Conservation (phyloP, 2,113 vertebrate genomes). For the Thalassoma bifasciatum region DNA sequence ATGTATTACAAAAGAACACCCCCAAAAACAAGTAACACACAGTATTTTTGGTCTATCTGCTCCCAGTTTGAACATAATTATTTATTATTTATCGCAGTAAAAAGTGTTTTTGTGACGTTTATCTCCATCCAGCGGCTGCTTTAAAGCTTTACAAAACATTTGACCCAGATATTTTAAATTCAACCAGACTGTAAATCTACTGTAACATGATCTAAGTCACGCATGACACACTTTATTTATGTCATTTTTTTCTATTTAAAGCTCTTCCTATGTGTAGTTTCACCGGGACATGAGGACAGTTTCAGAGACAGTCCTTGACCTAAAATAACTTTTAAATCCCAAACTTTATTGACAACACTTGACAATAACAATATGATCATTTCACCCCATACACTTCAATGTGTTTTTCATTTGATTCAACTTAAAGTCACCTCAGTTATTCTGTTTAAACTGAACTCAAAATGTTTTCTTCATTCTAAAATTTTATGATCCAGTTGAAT, state of each 20-base stretch:
- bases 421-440: too few species aligned
- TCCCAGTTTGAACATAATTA: neutral
- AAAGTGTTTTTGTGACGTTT: neutral
- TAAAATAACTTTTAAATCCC: neutral
- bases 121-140: neutral
- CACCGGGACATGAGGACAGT: neutral
- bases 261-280: neutral
- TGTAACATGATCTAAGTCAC: neutral
- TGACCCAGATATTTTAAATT: neutral
- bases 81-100: neutral
- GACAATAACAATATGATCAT: too few species aligned
- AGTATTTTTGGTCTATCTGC: too few species aligned
- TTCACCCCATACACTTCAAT: too few species aligned
- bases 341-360: conserved; percentile 19
- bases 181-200: neutral
- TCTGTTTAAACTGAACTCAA: too few species aligned
- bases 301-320: neutral
- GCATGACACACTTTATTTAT: neutral
- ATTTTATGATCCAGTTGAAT: too few species aligned
- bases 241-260: neutral
- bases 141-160: neutral
- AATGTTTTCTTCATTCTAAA: too few species aligned
- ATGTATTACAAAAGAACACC: conserved; percentile 10
- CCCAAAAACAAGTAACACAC: neutral
- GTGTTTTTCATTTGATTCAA: too few species aligned